phyloP scores from a whole-genome alignment of 2,888 invertebrate genomes.

The Margaritifera margaritifera region DNA sequence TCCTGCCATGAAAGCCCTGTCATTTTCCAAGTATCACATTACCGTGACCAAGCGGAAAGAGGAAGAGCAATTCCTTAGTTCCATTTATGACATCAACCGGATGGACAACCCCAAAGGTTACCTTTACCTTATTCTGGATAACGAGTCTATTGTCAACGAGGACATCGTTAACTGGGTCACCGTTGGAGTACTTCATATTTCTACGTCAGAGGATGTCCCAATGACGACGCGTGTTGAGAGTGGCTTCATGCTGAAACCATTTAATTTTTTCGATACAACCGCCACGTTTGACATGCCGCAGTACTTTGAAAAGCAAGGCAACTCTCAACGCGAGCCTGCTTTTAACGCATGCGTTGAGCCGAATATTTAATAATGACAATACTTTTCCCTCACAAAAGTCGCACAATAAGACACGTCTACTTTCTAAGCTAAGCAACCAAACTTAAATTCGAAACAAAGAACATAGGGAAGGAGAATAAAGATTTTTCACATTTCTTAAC shows the following conservation, averaged over 20 bases:
- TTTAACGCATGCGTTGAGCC: slow-evolving; percentile 30
- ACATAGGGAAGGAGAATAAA: no score
- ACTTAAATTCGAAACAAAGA: no score
- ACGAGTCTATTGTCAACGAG: slow-evolving; percentile 43
- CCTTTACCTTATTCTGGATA: slow-evolving; percentile 36
- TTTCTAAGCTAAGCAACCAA: no score
- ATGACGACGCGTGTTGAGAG: slow-evolving; percentile 50
- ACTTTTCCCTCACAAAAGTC: no score
- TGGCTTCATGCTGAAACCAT: slow-evolving; percentile 45
- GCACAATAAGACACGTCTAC: no score
- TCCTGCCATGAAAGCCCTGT: slow-evolving; percentile 14
- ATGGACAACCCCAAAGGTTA: slow-evolving; percentile 33
- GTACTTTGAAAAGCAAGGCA: slow-evolving; percentile 25
- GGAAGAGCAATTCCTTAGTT: slow-evolving; percentile 13
- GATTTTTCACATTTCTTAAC: no score
- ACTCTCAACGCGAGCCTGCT: slow-evolving; percentile 26
- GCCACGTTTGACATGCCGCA: slow-evolving; percentile 49
- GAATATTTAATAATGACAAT: slow-evolving; percentile 19
- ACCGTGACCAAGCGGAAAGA: slow-evolving; percentile 17
- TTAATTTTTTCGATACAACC: slow-evolving; percentile 52
- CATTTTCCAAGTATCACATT: slow-evolving; percentile 21
- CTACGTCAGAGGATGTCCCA: slow-evolving; percentile 52
- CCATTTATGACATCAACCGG: slow-evolving; percentile 32
- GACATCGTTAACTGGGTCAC: slow-evolving; percentile 52
- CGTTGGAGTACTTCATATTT: slow-evolving; percentile 49